Evolutionary conservation across 2,888 invertebrate species (phyloP).

Genomic region (Melolontha melolontha): DNA sequence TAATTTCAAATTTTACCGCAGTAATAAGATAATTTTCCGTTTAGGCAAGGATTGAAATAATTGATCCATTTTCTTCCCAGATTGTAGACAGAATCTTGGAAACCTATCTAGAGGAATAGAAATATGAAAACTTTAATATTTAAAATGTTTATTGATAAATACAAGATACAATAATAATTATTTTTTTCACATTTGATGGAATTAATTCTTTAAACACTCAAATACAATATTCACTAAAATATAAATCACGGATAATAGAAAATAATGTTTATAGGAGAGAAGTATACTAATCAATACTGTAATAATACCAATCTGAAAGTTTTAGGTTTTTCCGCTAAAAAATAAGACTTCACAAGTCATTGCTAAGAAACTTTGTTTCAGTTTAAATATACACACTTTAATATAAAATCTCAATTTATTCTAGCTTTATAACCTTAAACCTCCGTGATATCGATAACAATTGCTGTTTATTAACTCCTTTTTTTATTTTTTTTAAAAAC

Average conservation of each 20-base stretch:
- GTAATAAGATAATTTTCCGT: no score
- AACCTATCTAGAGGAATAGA: no score
- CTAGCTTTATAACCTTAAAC: constrained; percentile 52
- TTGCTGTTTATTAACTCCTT: constrained; percentile 53
- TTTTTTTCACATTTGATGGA: constrained; percentile 56
- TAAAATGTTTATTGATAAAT: constrained; percentile 57
- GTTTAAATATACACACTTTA: constrained; percentile 44
- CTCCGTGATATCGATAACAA: constrained; percentile 60
- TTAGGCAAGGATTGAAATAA: no score
- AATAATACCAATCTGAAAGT: constrained; percentile 47
- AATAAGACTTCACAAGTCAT: constrained; percentile 39
- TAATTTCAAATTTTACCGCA: no score
- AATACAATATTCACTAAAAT: constrained; percentile 53
- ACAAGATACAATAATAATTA: constrained; percentile 57
- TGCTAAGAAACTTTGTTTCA: constrained; percentile 52
- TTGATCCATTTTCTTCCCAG: no score
- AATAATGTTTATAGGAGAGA: constrained; percentile 43
- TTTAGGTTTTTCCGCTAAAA: constrained; percentile 43
- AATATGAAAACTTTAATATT: constrained; percentile 11
- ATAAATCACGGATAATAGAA: constrained; percentile 54
- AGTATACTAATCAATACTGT: constrained; percentile 46
- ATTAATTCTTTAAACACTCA: constrained; percentile 53
- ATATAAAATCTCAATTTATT: constrained; percentile 52
- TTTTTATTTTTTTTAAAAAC: constrained; percentile 45
- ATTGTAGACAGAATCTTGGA: no score